Evolutionary conservation across 1,140 invertebrate genomes (phyloP).

Genomic region (Drosophila teissieri): DNA sequence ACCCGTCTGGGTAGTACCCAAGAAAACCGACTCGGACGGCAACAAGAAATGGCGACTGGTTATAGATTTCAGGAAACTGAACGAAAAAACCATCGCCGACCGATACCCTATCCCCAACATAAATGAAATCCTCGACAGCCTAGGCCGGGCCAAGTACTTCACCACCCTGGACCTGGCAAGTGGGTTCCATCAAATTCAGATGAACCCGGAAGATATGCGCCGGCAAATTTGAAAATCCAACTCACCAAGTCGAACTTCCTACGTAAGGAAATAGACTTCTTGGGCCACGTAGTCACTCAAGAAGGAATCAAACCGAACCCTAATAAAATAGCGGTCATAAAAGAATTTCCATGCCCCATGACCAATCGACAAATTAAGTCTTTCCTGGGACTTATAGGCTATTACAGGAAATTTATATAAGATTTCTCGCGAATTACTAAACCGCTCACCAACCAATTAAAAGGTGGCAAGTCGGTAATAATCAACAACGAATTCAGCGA

Average conservation of each 20-base stretch:
- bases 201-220: background rate
- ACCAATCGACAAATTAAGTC: conserved; percentile 9
- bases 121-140: conserved; percentile 3
- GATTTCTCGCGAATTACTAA: too few relatives aligned
- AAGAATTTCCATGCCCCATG: conserved; percentile 6
- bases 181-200: background rate
- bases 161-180: background rate
- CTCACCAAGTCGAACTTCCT: background rate
- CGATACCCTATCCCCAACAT: conserved; percentile 8
- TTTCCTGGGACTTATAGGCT: too few relatives aligned
- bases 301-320: background rate
- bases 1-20: background rate
- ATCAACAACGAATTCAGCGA: too few relatives aligned
- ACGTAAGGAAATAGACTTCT: background rate
- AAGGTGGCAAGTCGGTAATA: too few relatives aligned
- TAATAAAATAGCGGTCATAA: background rate
- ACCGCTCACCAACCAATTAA: too few relatives aligned
- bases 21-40: too few relatives aligned
- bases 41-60: background rate
- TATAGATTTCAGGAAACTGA: conserved; percentile 7
- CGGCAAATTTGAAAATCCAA: conserved; percentile 19
- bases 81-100: conserved; percentile 15
- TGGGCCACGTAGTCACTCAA: background rate
- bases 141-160: conserved; percentile 1
- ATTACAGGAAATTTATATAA: too few relatives aligned